phyloP scores from a whole-genome alignment of 2,888 invertebrate species.

The Erebia epiphron region DNA sequence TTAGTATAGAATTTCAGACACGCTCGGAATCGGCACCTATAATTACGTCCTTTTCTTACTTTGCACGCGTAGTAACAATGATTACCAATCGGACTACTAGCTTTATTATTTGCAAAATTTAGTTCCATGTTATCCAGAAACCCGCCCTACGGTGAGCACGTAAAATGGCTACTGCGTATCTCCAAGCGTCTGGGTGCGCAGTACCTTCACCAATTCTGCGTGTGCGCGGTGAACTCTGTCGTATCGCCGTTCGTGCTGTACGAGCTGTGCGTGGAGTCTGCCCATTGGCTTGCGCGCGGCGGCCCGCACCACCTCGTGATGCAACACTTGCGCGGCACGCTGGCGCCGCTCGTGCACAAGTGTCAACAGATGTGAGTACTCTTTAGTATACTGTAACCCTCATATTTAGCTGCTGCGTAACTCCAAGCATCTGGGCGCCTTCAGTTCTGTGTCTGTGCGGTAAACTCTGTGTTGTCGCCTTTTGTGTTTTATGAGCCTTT shows the following conservation, averaged over 20 bases:
- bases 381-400: too few relatives aligned
- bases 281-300: slow-evolving; percentile 93
- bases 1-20: too few relatives aligned
- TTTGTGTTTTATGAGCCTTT: slow-evolving; percentile 98
- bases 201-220: slow-evolving; percentile 97
- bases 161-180: slow-evolving; percentile 96
- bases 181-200: slow-evolving; percentile 96
- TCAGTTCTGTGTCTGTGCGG: slow-evolving; percentile 97
- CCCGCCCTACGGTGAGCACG: slow-evolving; percentile 98
- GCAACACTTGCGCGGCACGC: slow-evolving; percentile 94
- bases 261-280: slow-evolving; percentile 97
- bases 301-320: slow-evolving; percentile 88
- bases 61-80: too few relatives aligned
- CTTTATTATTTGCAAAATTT: slow-evolving; percentile 20
- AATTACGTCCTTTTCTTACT: too few relatives aligned
- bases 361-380: slow-evolving; percentile 96
- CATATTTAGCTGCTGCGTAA: slow-evolving; percentile 94
- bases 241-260: slow-evolving; percentile 98
- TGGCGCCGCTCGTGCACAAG: slow-evolving; percentile 96
- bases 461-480: too few relatives aligned
- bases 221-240: slow-evolving; percentile 97
- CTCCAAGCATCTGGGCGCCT: slow-evolving; percentile 95
- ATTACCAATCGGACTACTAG: background rate
- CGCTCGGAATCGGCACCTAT: too few relatives aligned
- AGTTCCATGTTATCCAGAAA: slow-evolving; percentile 80